phyloP scores from a whole-genome alignment of 2,113 vertebrate species.

The Isurus oxyrinchus region DNA sequence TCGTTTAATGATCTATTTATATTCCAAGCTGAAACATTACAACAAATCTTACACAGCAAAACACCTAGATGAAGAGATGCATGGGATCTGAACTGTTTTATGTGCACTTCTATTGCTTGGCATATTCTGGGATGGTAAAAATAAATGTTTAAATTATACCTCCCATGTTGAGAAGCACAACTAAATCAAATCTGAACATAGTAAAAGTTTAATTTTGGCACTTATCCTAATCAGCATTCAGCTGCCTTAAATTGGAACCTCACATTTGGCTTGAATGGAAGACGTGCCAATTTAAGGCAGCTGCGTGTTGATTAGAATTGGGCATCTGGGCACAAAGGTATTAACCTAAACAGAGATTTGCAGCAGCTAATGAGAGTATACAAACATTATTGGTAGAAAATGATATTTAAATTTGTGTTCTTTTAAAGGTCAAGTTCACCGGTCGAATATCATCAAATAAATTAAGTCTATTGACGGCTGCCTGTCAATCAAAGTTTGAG shows the following conservation, averaged over 20 bases:
- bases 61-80: background rate
- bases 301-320: conserved; percentile 35
- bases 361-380: conserved; percentile 24
- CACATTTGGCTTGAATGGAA: conserved; percentile 24
- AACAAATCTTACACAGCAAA: background rate
- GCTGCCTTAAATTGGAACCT: conserved; percentile 30
- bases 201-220: conserved; percentile 11
- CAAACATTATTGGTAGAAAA: conserved; percentile 33
- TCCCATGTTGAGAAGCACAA: background rate
- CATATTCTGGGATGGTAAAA: background rate
- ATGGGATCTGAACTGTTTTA: background rate
- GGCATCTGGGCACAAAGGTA: background rate
- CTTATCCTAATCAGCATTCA: conserved; percentile 14
- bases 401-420: conserved; percentile 37
- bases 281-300: conserved; percentile 15
- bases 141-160: background rate
- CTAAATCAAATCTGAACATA: background rate
- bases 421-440: conserved; percentile 28
- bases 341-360: conserved; percentile 27
- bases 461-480: conserved; percentile 19
- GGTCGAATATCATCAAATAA: conserved; percentile 30
- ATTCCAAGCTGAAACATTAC: background rate
- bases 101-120: background rate
- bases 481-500: background rate
- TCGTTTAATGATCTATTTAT: background rate